Evolutionary conservation across 2,888 invertebrate genomes (phyloP), one percentile per base, ranked within the genome.

Genomic region (Nasonia oneida): DNA sequence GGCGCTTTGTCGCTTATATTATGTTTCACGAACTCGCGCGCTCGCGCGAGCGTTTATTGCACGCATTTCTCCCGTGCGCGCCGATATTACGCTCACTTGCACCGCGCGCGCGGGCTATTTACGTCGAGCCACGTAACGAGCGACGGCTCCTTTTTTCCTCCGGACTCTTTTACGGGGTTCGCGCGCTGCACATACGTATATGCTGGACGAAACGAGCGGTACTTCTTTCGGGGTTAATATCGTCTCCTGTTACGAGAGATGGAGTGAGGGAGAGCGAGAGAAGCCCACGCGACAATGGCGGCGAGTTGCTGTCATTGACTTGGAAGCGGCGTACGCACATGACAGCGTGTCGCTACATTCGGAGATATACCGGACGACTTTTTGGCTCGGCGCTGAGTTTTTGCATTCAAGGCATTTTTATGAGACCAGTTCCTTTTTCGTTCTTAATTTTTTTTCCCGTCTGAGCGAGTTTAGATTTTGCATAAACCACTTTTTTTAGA

Each of bases 211-310:
- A 82, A 61, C 75, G 75, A 81, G 77, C 78, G 79, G 79, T 81
- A 79, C 80, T 75, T 76, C 61, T 81, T 83, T 83, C 64, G 81
- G 83, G 70, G 67, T 74, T 82, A 82, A 78, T 77, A 67, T 50
- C 76, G 23, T 75, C 76, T 77, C 80, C 71, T 53, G 64, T 80
- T 83, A 76, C 81, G 23, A 80, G 64, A 39, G 42, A 70, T n/a
- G 14, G 70, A 37, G 37, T 14, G 70, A 37, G 33, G 23, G 47
- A 37, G 57, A 23, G 53, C 15, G 57, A 57, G n/a, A 57, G 57
- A 61, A 42, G 79, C 71, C 75, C 82, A 47, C 77, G 50, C 74
- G 67, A 85, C 71, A 80, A 80, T 81, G 39, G 61, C n/a, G 37
- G 18, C 61, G 57, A n/a, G 61, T 23, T 33, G 33, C 47, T 15